Conservation (phyloP, 2,888 invertebrate genomes). For the Nezara viridula region DNA sequence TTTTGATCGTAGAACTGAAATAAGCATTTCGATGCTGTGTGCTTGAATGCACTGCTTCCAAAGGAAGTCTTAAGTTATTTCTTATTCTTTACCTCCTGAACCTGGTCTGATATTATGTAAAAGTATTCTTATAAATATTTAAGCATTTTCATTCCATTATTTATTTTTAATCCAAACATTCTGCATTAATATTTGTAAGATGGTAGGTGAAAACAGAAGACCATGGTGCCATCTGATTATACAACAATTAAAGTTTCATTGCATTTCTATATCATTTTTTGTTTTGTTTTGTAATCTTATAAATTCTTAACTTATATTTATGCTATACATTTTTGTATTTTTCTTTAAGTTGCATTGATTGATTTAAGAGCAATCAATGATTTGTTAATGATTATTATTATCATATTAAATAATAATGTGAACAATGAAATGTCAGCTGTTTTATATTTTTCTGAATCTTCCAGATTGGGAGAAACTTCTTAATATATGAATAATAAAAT, state of each 20-base stretch:
- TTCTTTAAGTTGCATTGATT: neutral
- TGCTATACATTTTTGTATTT: neutral
- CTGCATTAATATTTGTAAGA: neutral
- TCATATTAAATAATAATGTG: neutral
- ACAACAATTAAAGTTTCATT: neutral
- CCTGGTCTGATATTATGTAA: neutral
- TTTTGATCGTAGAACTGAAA: conserved; percentile 33
- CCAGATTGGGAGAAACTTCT: neutral
- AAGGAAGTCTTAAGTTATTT: conserved; percentile 11
- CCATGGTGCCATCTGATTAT: neutral
- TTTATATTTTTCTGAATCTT: conserved; percentile 6
- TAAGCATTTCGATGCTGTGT: conserved; percentile 40
- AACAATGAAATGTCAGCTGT: neutral
- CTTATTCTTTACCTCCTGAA: neutral
- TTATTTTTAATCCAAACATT: neutral
- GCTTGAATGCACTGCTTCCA: conserved; percentile 22
- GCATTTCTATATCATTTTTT: neutral
- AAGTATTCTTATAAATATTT: conserved; percentile 16
- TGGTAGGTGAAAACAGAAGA: neutral
- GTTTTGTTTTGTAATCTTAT: neutral
- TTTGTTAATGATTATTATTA: neutral
- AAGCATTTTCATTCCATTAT: conserved; percentile 9
- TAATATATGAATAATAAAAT: conserved; percentile 1
- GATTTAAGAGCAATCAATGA: neutral
- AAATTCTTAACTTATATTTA: neutral